Base-by-base conservation (phyloP, 2,113 vertebrate species). In the Atractosteus spatula region DNA sequence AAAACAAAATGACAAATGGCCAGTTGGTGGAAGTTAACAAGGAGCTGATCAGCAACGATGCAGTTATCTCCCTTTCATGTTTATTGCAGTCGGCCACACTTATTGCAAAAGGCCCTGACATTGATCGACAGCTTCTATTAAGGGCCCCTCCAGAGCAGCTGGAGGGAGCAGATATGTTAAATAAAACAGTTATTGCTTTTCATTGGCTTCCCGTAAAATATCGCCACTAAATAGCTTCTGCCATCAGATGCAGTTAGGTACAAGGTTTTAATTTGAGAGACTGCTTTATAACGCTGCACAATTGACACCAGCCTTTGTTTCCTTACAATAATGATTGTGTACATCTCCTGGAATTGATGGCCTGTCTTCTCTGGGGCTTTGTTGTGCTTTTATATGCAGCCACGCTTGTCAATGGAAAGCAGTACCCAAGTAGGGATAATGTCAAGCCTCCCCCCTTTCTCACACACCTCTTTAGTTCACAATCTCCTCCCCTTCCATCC, bases 91-190 rank as follows among this genome's bases (percentile, higher is more conserved):
- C 90, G 89, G 94, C 85, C 88, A 84, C 86, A 85, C 91, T 93
- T 95, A 94, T 95, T 92, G 92, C 89, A 89, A 86, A 72, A 87
- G 72, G 81, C 79, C 75, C 88, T 94, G 95, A 95, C 95, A 92
- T 92, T 97, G 97, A 98, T 94, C 78, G 95, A 98, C 96, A 97
- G 93, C 95, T 96, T 93, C 95, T 95, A 97, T 99, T 96, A 99
- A 94, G 91, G 92, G 87, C 83, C 88, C 76, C 85, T 89, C 90
- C 87, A 89, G 84, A 86, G 94, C 96, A 96, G 95, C 95, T 97
- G 97, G 91, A 94, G 92, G 93, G 84, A 92, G 92, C 93, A 96
- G 95, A 98, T 96, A 97, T 93, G 94, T 97, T 94, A 96, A 96
- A 97, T 94, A 95, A 96, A 94, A 91, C 91, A 87, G 92, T 96